Evolutionary conservation across 2,888 invertebrate genomes (phyloP).

Genomic region (Coelogynopora nodosa): DNA sequence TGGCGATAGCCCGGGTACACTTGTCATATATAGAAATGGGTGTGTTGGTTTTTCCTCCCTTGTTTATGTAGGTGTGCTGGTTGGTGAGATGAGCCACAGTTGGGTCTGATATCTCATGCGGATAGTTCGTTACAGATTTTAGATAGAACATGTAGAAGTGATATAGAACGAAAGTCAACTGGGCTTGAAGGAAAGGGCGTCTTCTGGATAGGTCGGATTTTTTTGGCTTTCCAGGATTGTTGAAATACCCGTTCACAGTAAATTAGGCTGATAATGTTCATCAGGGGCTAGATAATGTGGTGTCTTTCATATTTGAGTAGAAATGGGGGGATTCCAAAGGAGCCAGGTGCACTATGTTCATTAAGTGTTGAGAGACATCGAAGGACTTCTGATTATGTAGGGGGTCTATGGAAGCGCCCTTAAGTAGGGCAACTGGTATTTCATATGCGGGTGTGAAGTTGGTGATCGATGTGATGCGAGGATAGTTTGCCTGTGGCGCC

Average conservation of each 20-base stretch:
- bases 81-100: too few species aligned
- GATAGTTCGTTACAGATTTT: too few species aligned
- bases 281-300: not conserved
- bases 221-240: not conserved
- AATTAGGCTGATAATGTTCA: not conserved
- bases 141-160: too few species aligned
- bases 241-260: not conserved
- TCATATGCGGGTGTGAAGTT: not conserved
- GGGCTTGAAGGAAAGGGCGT: not conserved
- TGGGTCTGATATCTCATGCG: too few species aligned
- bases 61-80: too few species aligned
- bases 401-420: not conserved
- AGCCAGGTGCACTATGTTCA: not conserved
- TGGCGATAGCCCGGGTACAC: too few species aligned
- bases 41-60: too few species aligned
- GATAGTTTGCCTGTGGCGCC: too few species aligned
- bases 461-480: not conserved
- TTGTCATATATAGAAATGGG: too few species aligned
- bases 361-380: not conserved
- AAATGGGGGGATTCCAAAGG: not conserved
- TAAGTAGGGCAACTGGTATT: not conserved
- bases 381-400: not conserved
- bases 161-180: too few species aligned
- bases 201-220: not conserved
- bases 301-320: not conserved